Evolutionary conservation across 2,113 vertebrate species (phyloP).

Genomic region (Gnathonemus echidnorhynchus): DNA sequence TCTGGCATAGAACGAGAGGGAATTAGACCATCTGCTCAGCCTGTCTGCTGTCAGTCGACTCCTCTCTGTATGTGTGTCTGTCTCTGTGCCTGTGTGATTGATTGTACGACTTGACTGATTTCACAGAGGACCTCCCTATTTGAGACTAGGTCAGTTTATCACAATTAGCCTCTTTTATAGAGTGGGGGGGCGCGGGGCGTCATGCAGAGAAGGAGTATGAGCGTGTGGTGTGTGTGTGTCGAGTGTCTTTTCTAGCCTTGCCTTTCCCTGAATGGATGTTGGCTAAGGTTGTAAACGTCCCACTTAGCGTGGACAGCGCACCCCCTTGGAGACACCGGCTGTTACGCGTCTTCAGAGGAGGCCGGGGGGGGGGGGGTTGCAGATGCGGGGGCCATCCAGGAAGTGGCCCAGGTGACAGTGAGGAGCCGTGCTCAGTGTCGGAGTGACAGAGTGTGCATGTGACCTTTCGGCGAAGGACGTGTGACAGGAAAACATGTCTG

Average conservation of each 20-base stretch:
- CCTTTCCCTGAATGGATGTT: neutral
- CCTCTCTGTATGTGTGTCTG: neutral
- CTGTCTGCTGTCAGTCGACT: neutral
- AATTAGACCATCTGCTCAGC: neutral
- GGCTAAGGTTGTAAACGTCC: neutral
- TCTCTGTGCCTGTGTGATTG: neutral
- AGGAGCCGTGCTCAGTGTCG: neutral
- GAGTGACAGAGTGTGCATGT: neutral
- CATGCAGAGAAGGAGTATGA: neutral
- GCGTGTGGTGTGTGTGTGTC: neutral
- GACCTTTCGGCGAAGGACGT: neutral
- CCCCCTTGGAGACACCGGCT: neutral
- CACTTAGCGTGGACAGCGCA: neutral
- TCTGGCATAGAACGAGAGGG: neutral
- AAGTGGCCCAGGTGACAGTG: neutral
- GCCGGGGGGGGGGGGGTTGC: neutral
- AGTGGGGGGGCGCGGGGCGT: neutral
- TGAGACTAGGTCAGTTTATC: slow-evolving; percentile 7
- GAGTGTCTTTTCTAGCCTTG: neutral
- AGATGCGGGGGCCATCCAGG: neutral
- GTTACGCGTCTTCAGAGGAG: neutral
- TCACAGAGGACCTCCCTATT: neutral
- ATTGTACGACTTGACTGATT: neutral
- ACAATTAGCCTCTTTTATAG: neutral
- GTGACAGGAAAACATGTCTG: neutral